Conservation (phyloP, 2,113 vertebrate species). For the Mystacornis crossleyi region DNA sequence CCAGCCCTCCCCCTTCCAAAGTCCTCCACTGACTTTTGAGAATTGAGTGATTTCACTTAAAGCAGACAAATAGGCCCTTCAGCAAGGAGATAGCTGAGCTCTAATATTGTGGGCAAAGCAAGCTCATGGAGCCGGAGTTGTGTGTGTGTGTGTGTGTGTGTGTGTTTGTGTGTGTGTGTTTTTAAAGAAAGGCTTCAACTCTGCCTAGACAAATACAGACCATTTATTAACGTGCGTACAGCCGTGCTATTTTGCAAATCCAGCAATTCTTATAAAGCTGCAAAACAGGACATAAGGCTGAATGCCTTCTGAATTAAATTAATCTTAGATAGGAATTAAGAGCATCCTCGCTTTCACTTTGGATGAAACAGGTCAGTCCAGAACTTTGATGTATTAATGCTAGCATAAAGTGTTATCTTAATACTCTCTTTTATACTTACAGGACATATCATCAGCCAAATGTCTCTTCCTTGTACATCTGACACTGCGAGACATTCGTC, state of each 20-base stretch:
- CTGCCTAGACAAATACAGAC: conserved; percentile 36
- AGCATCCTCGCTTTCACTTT: conserved; percentile 61
- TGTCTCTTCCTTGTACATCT: conserved; percentile 26
- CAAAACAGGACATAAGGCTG: conserved; percentile 72
- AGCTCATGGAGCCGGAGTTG: conserved; percentile 41
- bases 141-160: not conserved
- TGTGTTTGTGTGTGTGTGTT: not conserved
- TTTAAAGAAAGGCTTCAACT: conserved; percentile 60
- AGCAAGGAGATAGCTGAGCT: conserved; percentile 76
- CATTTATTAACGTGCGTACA: conserved; percentile 31
- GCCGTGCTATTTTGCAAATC: conserved; percentile 67
- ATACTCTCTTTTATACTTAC: conserved; percentile 35
- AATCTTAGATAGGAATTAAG: conserved; percentile 72
- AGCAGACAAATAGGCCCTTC: conserved; percentile 93
- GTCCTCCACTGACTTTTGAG: conserved; percentile 94
- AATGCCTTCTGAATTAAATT: conserved; percentile 78
- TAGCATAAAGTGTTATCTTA: conserved; percentile 63
- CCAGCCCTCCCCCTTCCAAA: conserved; percentile 87
- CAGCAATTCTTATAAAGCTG: conserved; percentile 70
- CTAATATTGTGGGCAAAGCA: conserved; percentile 70
- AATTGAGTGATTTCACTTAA: conserved; percentile 99
- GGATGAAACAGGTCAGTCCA: conserved; percentile 57
- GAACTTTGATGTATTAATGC: conserved; percentile 66
- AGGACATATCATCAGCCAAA: conserved; percentile 36
- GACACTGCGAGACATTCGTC: conserved; percentile 37